A percentile compares a stretch with the other conserved stretches of the same genome.
Evolutionary conservation across 2,888 invertebrate genomes (phyloP).

Genomic region (Papilio elwesi): DNA sequence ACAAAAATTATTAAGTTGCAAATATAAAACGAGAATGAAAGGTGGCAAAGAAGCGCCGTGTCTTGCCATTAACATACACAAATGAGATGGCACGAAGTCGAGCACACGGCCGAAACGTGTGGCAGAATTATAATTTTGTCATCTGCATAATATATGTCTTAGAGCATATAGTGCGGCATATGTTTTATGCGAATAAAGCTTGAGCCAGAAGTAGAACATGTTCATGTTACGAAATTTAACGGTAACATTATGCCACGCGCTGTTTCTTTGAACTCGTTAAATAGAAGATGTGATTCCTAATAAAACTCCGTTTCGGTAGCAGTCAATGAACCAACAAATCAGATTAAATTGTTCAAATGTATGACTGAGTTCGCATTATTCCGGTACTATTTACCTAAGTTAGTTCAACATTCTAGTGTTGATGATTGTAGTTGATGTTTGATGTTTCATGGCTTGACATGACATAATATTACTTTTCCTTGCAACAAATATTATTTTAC

Average conservation of each 20-base stretch:
- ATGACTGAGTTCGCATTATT: too few species aligned
- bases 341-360: too few species aligned
- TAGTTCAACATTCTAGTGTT: too few species aligned
- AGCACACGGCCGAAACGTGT: conserved; percentile 39
- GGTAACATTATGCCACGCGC: conserved; percentile 1
- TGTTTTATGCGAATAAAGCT: conserved; percentile 21
- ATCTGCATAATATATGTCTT: conserved; percentile 41
- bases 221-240: conserved; percentile 5
- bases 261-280: not conserved
- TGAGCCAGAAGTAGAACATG: conserved; percentile 5
- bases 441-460: too few species aligned
- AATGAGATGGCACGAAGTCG: conserved; percentile 39
- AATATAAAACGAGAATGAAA: conserved; percentile 22
- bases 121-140: conserved; percentile 41
- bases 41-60: conserved; percentile 26
- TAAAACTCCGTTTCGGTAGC: not conserved
- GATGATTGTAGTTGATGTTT: too few species aligned
- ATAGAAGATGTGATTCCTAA: not conserved
- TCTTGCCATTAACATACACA: conserved; percentile 40
- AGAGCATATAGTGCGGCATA: conserved; percentile 31
- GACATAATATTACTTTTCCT: too few species aligned
- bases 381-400: too few species aligned
- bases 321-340: too few species aligned
- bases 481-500: too few species aligned
- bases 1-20: conserved; percentile 31